These are phyloP conservation scores for Paelopatides confundens DNA, from an alignment of 53 echinoderm and acorn worm species.

Conservation along the genomic window DNA sequence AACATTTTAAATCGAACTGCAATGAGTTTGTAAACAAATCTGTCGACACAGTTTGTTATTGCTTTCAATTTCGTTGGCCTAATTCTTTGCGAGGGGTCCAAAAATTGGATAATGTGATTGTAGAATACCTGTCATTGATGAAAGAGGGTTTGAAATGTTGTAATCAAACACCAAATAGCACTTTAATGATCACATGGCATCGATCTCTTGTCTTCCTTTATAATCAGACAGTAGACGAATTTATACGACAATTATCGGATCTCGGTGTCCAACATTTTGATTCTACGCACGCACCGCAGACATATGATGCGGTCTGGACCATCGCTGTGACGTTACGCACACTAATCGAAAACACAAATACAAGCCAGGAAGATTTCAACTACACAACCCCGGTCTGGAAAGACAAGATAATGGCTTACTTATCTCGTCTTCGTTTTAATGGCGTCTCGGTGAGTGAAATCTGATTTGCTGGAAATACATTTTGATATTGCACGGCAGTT, in stretches of 20 bases:
- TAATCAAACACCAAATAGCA: too few relatives aligned
- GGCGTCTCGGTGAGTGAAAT: constrained; percentile 88
- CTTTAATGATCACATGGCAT: too few relatives aligned
- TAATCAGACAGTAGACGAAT: constrained; percentile 78
- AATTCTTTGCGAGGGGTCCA: too few relatives aligned
- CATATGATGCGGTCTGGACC: constrained; percentile 98
- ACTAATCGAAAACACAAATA: constrained; percentile 41
- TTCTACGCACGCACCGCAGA: constrained; percentile 86
- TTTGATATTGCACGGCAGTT: background rate
- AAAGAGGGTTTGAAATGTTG: too few relatives aligned
- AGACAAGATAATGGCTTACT: constrained; percentile 66
- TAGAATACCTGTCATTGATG: too few relatives aligned
- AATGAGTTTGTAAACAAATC: too few relatives aligned
- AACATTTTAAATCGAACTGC: too few relatives aligned
- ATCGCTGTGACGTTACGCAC: constrained; percentile 78
- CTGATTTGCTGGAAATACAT: background rate
- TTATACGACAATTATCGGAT: constrained; percentile 61
- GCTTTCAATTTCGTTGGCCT: too few relatives aligned
- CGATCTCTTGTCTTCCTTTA: background rate
- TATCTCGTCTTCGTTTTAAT: constrained; percentile 74
- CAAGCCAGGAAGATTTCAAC: constrained; percentile 55
- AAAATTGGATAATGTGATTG: too few relatives aligned
- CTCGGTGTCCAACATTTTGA: constrained; percentile 66
- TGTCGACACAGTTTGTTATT: too few relatives aligned
- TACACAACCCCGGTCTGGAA: constrained; percentile 76